Base-by-base conservation (phyloP, 2,888 invertebrate genomes). In the Scelioninae gen. 2 region DNA sequence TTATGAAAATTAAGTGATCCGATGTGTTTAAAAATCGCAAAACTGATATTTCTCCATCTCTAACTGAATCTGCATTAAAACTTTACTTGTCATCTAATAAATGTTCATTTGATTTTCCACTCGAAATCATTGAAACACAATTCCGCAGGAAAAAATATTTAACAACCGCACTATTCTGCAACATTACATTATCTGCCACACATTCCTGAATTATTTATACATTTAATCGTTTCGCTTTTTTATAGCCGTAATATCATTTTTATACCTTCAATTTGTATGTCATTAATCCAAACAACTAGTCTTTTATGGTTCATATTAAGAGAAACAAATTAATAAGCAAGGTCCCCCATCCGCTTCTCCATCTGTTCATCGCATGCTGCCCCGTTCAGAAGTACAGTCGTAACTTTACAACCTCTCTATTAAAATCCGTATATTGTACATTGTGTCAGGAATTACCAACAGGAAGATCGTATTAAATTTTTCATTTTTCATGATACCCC, bases 341-440 rank as follows among this genome's bases (percentile, higher is more conserved):
- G 22, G 22, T 43, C 9, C 6, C 39, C n/a, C n/a, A n/a, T n/a
- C n/a, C n/a, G n/a, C n/a, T n/a, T n/a, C 11, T 5, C 35, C 35
- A 22, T 46, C 35, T 58, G 35, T 7, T 58, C 35, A 39, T 48
- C 48, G 48, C 48, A 39, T 48, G 48, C 28, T 39, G n/a, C 10
- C 60, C 37, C 48, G 41, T 61, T 61, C 50, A 61, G 18, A 41
- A 50, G 50, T n/a, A 19, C 35, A 6, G 31, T 2, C 33, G 37
- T 52, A 43, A 28, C 16, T 64, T 64, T 64, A 64, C 53, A 45
- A 45, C 15, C 52, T 43, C 11, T 64, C 22, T 53, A 64, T 53
- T 64, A 53, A 64, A 52, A 64, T 28, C 19, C 53, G 33, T 43
- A 53, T 53, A 50, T 16, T 52, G 53, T 25, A 31, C 16, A 61